Percentiles rank a stretch among this genome's conserved stretches.
These are phyloP conservation scores for Nyctibius bracteatus DNA, from an alignment of 2,113 vertebrate genomes.

Conservation along the genomic window DNA sequence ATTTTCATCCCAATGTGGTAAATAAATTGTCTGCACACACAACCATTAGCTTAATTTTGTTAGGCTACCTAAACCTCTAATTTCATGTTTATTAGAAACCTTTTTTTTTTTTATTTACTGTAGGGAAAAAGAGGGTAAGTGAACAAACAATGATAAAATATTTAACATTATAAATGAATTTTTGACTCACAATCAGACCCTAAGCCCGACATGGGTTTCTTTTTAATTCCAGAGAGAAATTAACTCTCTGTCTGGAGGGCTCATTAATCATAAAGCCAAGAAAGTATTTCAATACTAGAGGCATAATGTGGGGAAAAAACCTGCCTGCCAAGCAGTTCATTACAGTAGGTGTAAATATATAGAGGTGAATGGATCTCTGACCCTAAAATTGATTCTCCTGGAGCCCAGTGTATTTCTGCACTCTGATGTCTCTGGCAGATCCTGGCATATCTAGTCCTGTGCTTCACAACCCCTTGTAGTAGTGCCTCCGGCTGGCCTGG, in stretches of 20 bases:
- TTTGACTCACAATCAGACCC: neutral
- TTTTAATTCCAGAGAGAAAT: neutral
- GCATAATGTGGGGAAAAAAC: neutral
- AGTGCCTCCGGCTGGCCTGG: rapidly evolving
- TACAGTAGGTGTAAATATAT: neutral
- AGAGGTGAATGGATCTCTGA: neutral
- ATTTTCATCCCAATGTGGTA: neutral
- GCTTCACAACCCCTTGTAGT: neutral
- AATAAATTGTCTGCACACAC: neutral
- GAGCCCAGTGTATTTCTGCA: neutral
- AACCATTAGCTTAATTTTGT: neutral
- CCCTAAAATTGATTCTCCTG: neutral
- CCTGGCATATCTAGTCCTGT: neutral
- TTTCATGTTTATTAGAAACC: neutral
- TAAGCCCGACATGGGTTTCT: neutral
- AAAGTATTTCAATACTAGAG: neutral
- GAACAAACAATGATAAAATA: neutral
- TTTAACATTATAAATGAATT: neutral
- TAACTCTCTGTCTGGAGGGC: neutral
- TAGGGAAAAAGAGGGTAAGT: neutral
- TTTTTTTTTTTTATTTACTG: neutral
- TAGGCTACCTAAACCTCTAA: neutral
- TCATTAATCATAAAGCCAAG: neutral
- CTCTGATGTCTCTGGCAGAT: neutral
- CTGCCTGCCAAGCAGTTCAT: neutral